Conservation (phyloP, 2,113 vertebrate genomes). For the Pluvialis apricaria region DNA sequence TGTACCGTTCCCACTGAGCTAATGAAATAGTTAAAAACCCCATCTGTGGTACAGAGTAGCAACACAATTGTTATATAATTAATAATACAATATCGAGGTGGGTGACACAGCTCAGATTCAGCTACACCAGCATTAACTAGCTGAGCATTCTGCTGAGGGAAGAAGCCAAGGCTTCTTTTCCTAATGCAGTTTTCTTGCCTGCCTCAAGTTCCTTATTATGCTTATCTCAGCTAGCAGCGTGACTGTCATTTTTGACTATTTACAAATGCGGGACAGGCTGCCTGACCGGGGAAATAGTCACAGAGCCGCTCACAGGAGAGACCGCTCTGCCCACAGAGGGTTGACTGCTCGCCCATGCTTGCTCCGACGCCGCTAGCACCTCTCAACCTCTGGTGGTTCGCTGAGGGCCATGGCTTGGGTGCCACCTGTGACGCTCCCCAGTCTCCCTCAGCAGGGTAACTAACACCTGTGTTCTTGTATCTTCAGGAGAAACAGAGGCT, state of each 20-base stretch:
- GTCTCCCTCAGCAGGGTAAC: not conserved
- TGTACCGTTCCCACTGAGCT: not conserved
- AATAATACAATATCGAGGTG: not conserved
- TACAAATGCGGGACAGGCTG: not conserved
- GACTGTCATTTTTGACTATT: not conserved
- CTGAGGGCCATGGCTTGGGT: not conserved
- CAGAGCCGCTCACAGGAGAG: not conserved
- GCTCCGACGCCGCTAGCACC: not conserved
- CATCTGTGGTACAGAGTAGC: not conserved
- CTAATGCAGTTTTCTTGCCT: not conserved
- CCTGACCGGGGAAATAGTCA: not conserved
- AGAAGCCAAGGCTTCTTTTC: not conserved
- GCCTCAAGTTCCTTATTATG: not conserved
- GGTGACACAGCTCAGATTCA: not conserved
- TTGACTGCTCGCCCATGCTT: not conserved
- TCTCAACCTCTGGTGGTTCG: not conserved
- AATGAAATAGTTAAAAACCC: conserved; percentile 43
- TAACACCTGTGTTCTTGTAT: not conserved
- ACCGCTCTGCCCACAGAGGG: not conserved
- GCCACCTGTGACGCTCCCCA: not conserved
- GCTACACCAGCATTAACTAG: conserved; percentile 1
- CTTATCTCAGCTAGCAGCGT: not conserved
- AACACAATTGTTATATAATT: conserved; percentile 38
- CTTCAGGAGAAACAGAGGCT: not conserved
- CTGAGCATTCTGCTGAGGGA: not conserved